These are phyloP conservation scores for Laspeyria flexula DNA, from an alignment of 2,888 invertebrate species.

Conservation along the genomic window DNA sequence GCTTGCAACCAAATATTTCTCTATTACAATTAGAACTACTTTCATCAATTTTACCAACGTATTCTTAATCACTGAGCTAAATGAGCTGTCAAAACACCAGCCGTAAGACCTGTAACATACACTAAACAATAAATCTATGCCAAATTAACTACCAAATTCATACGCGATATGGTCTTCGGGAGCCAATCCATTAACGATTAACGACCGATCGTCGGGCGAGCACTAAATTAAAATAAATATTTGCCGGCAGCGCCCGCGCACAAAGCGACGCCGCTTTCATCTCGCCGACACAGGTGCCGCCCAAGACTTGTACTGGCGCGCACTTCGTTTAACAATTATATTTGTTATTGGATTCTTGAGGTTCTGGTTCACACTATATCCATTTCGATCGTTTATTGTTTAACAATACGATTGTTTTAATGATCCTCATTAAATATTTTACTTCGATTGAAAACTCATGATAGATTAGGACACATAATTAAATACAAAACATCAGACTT, in stretches of 20 bases:
- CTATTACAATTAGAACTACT: too few species aligned
- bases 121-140: constrained; percentile 12
- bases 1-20: too few species aligned
- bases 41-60: too few species aligned
- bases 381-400: neutral
- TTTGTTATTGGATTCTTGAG: constrained; percentile 18
- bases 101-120: constrained; percentile 4
- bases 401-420: too few species aligned
- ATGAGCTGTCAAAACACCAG: constrained; percentile 12
- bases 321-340: constrained; percentile 28
- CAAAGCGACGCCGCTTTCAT: constrained; percentile 73
- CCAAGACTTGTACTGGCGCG: constrained; percentile 47
- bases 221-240: constrained; percentile 86
- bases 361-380: constrained; percentile 1
- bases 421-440: too few species aligned
- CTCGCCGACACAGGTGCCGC: constrained; percentile 83
- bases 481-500: too few species aligned
- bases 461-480: too few species aligned
- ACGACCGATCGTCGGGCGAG: constrained; percentile 76
- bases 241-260: constrained; percentile 76
- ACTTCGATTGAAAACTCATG: too few species aligned
- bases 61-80: neutral
- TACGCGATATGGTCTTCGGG: constrained; percentile 47
- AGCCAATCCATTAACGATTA: constrained; percentile 83
- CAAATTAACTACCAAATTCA: constrained; percentile 24